A percentile compares a stretch with the other conserved stretches of the same genome.
phyloP scores from a whole-genome alignment of 2,888 invertebrate genomes.

The Tetragonisca angustula region DNA sequence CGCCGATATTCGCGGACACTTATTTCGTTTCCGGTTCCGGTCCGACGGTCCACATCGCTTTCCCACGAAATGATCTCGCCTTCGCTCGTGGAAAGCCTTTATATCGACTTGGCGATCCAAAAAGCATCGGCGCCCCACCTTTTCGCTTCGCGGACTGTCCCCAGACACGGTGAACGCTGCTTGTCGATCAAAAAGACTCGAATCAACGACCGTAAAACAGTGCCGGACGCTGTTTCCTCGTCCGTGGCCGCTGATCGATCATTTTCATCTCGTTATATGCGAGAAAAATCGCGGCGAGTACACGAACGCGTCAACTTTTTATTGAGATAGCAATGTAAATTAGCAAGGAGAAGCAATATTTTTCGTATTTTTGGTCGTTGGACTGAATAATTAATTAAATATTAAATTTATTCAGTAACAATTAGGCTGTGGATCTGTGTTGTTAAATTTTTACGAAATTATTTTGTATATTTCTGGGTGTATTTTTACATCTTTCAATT shows the following conservation, averaged over 20 bases:
- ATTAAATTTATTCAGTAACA: too few species aligned
- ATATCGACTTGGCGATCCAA: constrained; percentile 77
- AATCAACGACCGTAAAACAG: constrained; percentile 61
- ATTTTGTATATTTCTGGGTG: too few species aligned
- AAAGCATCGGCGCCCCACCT: constrained; percentile 52
- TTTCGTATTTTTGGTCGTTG: not conserved
- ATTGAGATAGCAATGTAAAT: not conserved
- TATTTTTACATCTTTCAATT: too few species aligned
- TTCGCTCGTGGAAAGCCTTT: constrained; percentile 73
- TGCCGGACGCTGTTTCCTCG: constrained; percentile 35
- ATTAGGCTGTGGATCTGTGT: too few species aligned
- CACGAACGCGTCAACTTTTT: not conserved
- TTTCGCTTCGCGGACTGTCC: not conserved
- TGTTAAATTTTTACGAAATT: too few species aligned
- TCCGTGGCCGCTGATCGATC: constrained; percentile 6
- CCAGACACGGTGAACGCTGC: constrained; percentile 40
- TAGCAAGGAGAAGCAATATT: not conserved
- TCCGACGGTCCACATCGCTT: constrained; percentile 74
- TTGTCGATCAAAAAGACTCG: constrained; percentile 52
- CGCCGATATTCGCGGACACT: constrained; percentile 31
- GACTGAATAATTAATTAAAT: too few species aligned
- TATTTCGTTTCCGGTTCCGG: constrained; percentile 57
- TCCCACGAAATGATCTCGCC: constrained; percentile 78
- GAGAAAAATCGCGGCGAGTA: not conserved
- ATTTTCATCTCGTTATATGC: constrained; percentile 34